These are phyloP conservation scores for Threskiornis aethiopicus DNA, from an alignment of 2,797 vertebrate species.

Conservation along the genomic window DNA sequence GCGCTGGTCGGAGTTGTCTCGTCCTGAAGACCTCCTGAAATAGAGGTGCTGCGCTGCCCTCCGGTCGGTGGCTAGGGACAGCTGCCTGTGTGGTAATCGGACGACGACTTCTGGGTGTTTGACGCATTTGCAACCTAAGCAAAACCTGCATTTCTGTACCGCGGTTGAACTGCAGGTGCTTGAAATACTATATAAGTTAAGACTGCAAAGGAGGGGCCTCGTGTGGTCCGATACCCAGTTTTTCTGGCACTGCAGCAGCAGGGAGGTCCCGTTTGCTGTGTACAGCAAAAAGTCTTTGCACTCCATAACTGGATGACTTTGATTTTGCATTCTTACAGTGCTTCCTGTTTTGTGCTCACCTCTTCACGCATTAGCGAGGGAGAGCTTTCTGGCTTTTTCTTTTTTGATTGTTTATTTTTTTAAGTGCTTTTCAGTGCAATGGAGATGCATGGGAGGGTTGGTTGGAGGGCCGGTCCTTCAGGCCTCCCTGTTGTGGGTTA, in stretches of 20 bases:
- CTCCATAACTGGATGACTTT: neutral
- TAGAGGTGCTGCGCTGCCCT: fast-evolving
- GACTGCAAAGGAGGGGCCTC: neutral
- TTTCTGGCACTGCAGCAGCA: neutral
- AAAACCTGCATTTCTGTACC: neutral
- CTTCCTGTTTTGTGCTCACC: neutral
- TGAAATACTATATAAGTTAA: neutral
- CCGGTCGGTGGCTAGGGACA: fast-evolving
- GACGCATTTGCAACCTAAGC: neutral
- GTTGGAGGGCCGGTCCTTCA: neutral
- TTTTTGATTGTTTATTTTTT: neutral
- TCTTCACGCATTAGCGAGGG: fast-evolving
- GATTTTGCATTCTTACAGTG: neutral
- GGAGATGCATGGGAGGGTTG: neutral
- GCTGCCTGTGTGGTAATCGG: fast-evolving
- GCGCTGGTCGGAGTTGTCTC: fast-evolving
- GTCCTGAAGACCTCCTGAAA: fast-evolving
- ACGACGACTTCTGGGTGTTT: fast-evolving
- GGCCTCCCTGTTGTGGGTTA: neutral
- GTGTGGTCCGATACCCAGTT: fast-evolving
- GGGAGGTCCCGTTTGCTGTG: neutral
- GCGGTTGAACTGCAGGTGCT: neutral
- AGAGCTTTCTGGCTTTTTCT: neutral
- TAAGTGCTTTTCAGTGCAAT: neutral
- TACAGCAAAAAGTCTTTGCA: neutral